Percentiles rank a stretch among this genome's conserved stretches.
phyloP scores from a whole-genome alignment of 2,113 vertebrate genomes.

The Syrrhaptes paradoxus region DNA sequence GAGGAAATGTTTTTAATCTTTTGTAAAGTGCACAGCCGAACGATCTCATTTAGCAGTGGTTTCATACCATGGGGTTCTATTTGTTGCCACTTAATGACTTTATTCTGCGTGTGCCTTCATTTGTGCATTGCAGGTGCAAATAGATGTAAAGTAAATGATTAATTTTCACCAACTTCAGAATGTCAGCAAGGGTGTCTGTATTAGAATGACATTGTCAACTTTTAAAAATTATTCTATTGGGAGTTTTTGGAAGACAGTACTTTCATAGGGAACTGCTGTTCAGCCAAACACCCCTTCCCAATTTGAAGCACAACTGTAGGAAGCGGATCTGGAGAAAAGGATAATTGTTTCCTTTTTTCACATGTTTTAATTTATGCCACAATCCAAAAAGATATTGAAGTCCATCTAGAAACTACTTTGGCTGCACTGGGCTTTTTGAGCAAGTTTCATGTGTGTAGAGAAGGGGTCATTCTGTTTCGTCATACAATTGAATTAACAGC shows the following conservation, averaged over 20 bases:
- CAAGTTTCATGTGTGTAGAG: neutral
- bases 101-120: neutral
- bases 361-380: neutral
- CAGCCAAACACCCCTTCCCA: neutral
- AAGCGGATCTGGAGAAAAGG: neutral
- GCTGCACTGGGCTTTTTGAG: neutral
- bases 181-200: neutral
- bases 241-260: neutral
- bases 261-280: neutral
- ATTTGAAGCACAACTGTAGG: neutral
- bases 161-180: neutral
- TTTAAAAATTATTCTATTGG: neutral
- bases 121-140: neutral
- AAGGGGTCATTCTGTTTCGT: neutral
- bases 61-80: neutral
- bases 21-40: neutral
- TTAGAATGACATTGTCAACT: neutral
- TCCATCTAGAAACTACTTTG: neutral
- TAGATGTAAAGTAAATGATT: neutral
- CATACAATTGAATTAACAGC: neutral
- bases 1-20: neutral
- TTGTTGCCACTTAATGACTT: conserved; percentile 1
- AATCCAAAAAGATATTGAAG: neutral
- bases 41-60: neutral
- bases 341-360: neutral